Base-by-base conservation (phyloP, 2,797 vertebrate genomes). In the Aulostomus chinensis region DNA sequence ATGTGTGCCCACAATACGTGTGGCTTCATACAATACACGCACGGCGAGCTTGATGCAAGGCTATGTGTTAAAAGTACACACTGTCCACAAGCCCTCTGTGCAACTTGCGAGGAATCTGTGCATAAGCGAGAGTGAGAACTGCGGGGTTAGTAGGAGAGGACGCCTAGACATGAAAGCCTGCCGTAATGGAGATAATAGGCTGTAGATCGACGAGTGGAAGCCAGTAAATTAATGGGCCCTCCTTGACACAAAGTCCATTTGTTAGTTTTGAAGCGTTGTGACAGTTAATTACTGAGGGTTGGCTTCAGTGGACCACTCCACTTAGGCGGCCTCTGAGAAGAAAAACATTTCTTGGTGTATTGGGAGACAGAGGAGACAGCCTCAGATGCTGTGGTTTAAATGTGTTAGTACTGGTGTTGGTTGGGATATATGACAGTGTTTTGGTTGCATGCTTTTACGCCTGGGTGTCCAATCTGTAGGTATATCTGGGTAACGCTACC, bases 261-360 rank as follows among this genome's bases (percentile, higher is more conserved):
- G 87, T 87, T 90, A 63, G 79, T 88, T 88, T 88, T 88, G 85
- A 88, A 86, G 75, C 77, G 31, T 72, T 72, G 80, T 89, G 87
- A 90, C 86, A 86, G 87, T 86, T 88, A 84, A 89, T 88, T 87
- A 87, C 71, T 64, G 73, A 68, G 80, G 66, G 51, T 56, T 68
- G 66, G 71, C 69, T 85, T 79, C 68, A 57, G 61, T 73, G 68
- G 81, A 63, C 71, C 55, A 64, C 80, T 80, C 84, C 73, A 76
- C 67, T 84, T 64, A 68, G 63, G 47, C 67, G 7, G 69, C 64
- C 54, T 56, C 34, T 2, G 41, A 64, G 59, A 58, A 73, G 57
- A 63, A 67, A 81, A 86, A 84, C 70, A 80, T 71, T 74, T 76
- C 63, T 73, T 55, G 33, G 59, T 58, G 52, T 36, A 73, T 54